Base-by-base conservation (phyloP, 2,888 invertebrate genomes). In the Cheilosia vernalis region DNA sequence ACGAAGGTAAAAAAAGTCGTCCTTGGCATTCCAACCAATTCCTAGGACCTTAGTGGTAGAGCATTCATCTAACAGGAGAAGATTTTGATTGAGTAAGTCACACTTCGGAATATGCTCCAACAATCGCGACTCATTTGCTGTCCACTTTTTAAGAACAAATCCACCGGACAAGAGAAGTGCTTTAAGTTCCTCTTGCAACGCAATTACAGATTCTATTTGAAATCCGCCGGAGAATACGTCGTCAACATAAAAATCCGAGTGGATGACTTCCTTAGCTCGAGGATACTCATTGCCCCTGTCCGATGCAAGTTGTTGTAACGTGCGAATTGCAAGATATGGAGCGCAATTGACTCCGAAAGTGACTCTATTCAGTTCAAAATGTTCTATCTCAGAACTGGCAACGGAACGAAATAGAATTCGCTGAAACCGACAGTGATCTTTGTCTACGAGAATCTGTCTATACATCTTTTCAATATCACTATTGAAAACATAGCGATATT, bases 381-480 rank as follows among this genome's bases (percentile, higher is more conserved):
- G 73, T 42, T 67, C 24, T 2, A 88, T 44, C 2, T 76, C 74
- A 4, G 76, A 55, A 0, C 61, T 7, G 2, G 61, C 55, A 49
- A 24, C 55, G 3, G 69, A 13, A 24, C 88, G 56, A 87, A 87
- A 88, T 0, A 88, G 17, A n/a, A 88, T 88, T 21, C 87, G 49
- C 9, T 88, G 87, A 19, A 80, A 87, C 30, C 87, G 55, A 2
- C 17, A 24, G 15, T 89, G 77, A 2, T 81, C 63, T 4, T 73
- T 55, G 7, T 74, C 21, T 2, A 89, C 51, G 6, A 44, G 6
- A 10, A 90, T 88, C 56, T 88, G 88, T 2, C 87, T 87, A 61
- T 88, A 90, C 87, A 89, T 89, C 63, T 88, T 87, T 4, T 79
- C 79, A 17, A 90, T 87, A 56, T 89, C 89, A 3, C 87, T 88